Evolutionary conservation across 2,888 invertebrate species (phyloP), one percentile per base, ranked within the genome.

Genomic region (Diploptera punctata): DNA sequence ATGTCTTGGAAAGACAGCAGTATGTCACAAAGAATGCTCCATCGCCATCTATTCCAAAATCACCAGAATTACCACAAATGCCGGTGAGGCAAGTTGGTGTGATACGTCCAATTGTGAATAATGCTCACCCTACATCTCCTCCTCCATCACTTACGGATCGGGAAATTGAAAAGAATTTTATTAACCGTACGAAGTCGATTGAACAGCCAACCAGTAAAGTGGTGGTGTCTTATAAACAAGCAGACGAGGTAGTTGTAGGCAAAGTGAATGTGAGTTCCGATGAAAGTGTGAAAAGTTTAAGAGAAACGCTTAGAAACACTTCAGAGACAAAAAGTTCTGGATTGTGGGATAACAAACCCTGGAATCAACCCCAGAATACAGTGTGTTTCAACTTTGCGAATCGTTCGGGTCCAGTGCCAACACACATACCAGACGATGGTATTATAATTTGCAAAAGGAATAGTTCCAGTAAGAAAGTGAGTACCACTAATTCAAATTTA

Each of bases 341-440:
- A 52, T 79, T 82, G 73, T 82, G 84, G 85, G 83, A 83, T 72
- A 82, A 82, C 71, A 84, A 84, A 74, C 82, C 83, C 24, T 84
- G 85, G 84, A 85, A 88, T 77, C 85, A 88, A 80, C 91, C 89
- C 78, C 72, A 73, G 43, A 91, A 92, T 77, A 87, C 90, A 33
- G 90, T 94, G 85, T 93, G 94, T 76, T 95, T 95, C 85, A 94
- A 95, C 86, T 96, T 95, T 84, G 92, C 91, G 77, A 87, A 89
- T 83, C 89, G 92, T 80, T 93, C 92, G 83, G 93, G 93, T 80
- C 77, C 78, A 19, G 93, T 95, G 79, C 95, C 95, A 67, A 94
- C 95, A 87, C 95, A 96, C 84, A 93, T 96, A 80, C 94, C 94
- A 82, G 94, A 95, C 84, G 95, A 95, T 86, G 94, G 93, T 78